These are phyloP conservation scores for Zosterops pallidus DNA, from an alignment of 2,113 vertebrate species.

Conservation along the genomic window DNA sequence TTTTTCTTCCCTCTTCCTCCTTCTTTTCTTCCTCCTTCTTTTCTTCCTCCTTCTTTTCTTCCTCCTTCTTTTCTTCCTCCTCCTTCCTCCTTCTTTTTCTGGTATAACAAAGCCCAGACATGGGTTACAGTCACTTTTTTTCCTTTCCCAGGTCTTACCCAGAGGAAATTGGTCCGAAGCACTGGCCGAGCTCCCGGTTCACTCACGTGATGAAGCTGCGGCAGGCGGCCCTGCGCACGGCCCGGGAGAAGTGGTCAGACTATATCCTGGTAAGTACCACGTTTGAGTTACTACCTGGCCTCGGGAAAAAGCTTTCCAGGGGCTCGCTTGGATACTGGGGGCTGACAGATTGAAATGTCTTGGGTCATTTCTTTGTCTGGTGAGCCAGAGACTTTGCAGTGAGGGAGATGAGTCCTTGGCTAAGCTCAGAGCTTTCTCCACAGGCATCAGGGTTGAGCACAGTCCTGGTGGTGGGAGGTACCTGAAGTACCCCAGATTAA, in stretches of 20 bases:
- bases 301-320: neutral
- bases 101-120: neutral
- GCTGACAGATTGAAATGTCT: neutral
- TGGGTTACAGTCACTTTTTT: neutral
- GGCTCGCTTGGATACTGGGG: neutral
- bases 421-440: neutral
- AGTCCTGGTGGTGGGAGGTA: neutral
- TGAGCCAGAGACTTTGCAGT: neutral
- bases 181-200: constrained; percentile 92
- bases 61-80: too few species aligned
- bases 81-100: neutral
- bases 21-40: too few species aligned
- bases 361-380: neutral
- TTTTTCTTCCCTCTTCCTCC: too few species aligned
- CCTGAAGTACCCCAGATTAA: neutral
- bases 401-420: neutral
- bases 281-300: neutral
- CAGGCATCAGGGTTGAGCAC: neutral
- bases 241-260: constrained; percentile 93
- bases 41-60: too few species aligned
- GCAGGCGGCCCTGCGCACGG: constrained; percentile 89
- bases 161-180: constrained; percentile 94
- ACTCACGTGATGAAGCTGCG: constrained; percentile 93
- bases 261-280: constrained; percentile 85
- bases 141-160: constrained; percentile 82